A percentile compares a stretch with the other conserved stretches of the same genome.
phyloP scores from a whole-genome alignment of 2,797 vertebrate genomes.

The Pseudocheirus occidentalis region DNA sequence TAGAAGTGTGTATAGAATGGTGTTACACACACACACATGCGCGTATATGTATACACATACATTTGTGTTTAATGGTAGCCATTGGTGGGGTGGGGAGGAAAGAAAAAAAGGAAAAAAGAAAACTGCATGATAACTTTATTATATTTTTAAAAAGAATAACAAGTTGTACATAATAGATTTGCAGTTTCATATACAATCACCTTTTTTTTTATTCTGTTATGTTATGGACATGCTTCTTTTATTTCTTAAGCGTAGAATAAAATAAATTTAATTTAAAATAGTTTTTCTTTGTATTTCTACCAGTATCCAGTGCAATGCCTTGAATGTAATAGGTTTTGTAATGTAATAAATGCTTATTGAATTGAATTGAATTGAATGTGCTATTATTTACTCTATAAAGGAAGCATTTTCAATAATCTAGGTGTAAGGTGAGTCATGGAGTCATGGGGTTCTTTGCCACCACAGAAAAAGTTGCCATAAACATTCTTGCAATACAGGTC shows the following conservation, averaged over 20 bases:
- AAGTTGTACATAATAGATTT: neutral
- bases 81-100: neutral
- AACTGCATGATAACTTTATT: neutral
- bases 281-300: neutral
- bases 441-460: neutral
- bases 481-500: neutral
- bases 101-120: neutral
- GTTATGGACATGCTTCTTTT: neutral
- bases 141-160: neutral
- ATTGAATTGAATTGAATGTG: neutral
- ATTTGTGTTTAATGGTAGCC: neutral
- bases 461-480: neutral
- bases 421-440: neutral
- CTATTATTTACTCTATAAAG: neutral
- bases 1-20: neutral
- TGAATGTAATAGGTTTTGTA: neutral
- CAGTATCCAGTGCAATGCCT: neutral
- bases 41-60: neutral
- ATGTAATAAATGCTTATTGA: neutral
- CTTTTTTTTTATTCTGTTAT: neutral
- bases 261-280: neutral
- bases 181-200: neutral
- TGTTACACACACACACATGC: neutral
- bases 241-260: neutral
- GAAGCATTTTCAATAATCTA: neutral